Evolutionary conservation across 2,888 invertebrate species (phyloP).

Genomic region (Erebia epiphron): DNA sequence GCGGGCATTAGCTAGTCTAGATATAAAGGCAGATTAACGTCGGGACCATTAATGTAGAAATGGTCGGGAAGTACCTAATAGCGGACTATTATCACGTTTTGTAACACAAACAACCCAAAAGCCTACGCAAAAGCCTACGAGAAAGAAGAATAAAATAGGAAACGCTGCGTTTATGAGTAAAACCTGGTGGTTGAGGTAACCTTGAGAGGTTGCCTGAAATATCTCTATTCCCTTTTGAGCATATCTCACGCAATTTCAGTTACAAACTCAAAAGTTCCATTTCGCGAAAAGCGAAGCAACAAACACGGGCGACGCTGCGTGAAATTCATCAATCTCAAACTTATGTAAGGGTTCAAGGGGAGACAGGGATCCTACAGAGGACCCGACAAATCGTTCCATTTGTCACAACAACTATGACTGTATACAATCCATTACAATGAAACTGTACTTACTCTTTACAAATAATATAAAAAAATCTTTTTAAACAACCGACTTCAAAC

Average conservation of each 20-base stretch:
- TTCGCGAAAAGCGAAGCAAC: slow-evolving; percentile 44
- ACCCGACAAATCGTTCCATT: slow-evolving; percentile 37
- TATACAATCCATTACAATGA: slow-evolving; percentile 30
- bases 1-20: no score
- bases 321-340: slow-evolving; percentile 65
- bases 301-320: slow-evolving; percentile 50
- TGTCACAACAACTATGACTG: slow-evolving; percentile 35
- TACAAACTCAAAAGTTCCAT: slow-evolving; percentile 56
- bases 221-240: background rate
- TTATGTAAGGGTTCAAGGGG: slow-evolving; percentile 38
- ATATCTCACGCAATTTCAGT: slow-evolving; percentile 36
- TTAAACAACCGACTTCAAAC: no score
- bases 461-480: no score
- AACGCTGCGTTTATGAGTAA: background rate
- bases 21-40: no score
- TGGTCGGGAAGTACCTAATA: no score
- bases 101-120: no score
- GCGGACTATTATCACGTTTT: no score
- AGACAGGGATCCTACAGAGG: slow-evolving; percentile 31
- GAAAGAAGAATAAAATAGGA: background rate
- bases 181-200: no score
- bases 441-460: background rate
- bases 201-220: background rate
- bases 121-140: no score
- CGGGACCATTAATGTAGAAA: no score